Conservation (phyloP, 92 coral and sea anemone genomes). For the Epizoanthus ramosus region DNA sequence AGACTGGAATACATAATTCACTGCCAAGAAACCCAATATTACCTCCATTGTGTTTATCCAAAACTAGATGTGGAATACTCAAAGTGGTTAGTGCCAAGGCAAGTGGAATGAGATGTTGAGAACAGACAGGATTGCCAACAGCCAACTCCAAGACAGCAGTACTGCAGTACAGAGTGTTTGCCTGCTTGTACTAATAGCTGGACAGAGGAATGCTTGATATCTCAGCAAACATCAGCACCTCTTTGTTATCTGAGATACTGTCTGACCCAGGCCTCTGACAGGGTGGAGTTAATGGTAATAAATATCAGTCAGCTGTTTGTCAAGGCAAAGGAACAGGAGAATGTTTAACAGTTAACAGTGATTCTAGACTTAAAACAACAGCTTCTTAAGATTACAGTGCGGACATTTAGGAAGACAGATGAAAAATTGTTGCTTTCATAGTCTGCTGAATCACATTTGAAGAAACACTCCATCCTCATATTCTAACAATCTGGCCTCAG, state of each 20-base stretch:
- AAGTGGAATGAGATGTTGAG: constrained; percentile 16
- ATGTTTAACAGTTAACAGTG: background rate
- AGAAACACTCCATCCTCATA: constrained; percentile 30
- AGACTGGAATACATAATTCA: constrained; percentile 32
- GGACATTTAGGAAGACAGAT: background rate
- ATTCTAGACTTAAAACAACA: background rate
- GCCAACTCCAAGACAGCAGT: background rate
- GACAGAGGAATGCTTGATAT: constrained; percentile 32
- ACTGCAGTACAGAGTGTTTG: background rate
- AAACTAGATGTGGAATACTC: constrained; percentile 41
- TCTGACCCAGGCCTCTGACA: constrained; percentile 36
- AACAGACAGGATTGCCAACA: constrained; percentile 13
- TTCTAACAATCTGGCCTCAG: constrained; percentile 28
- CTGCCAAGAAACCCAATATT: constrained; percentile 21
- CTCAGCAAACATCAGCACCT: constrained; percentile 13
- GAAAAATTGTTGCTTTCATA: background rate
- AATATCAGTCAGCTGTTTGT: constrained; percentile 20
- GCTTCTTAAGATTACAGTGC: background rate
- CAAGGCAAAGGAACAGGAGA: background rate
- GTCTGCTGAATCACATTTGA: background rate
- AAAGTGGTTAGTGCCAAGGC: constrained; percentile 15
- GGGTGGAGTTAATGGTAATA: background rate
- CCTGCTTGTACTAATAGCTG: constrained; percentile 40
- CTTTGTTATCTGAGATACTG: constrained; percentile 24
- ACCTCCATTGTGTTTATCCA: constrained; percentile 26